Base-by-base conservation (phyloP, 1,140 invertebrate species). In the Bombus pyrosoma region DNA sequence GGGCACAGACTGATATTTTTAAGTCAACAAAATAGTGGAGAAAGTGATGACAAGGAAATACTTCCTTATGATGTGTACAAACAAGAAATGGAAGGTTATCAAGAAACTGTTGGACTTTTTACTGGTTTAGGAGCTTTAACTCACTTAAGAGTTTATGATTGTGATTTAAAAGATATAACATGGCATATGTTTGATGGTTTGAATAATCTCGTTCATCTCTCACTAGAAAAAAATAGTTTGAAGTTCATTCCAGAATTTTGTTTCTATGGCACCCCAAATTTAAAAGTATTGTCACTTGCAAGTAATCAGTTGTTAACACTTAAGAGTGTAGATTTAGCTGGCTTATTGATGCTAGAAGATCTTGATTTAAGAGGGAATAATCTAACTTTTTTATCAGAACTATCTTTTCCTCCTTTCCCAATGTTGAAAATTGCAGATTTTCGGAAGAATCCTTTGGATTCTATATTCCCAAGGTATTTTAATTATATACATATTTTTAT, bases 181-280 rank as follows among this genome's bases (percentile, higher is more conserved):
- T 97, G 97, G 96, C 96, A 97, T 91, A 96, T 97, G 96, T 97
- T 97, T 89, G 96, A 97, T 81, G 96, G 96, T 28, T 91, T 97
- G 4, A 90, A 95, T 4, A 96, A 95, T 76, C 89, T 97, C 18
- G 93, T 96, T 83, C 96, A 96, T 87, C 94, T 97, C 32, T 96
- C 96, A 39, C 89, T 97, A 47, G 96, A 97, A 73, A 95, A 95
- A 80, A 97, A 97, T 88, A 95, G 95, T 68, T 95, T 97, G 15
- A 95, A 95, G 88, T 96, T 96, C 71, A 95, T 97, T 72, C 96
- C 96, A 18, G 96, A 97, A 75, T 97, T 97, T 92, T 96, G 96
- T 32, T 97, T 97, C 86, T 97, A 96, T 90, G 97, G 97, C 6
- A 96, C 96, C 3, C 95, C 96, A 28, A 96, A 96, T 88, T 91